A percentile compares a stretch with the other conserved stretches of the same genome.
These are phyloP conservation scores for Remorina albescens DNA, from an alignment of 2,797 vertebrate genomes.

Conservation along the genomic window DNA sequence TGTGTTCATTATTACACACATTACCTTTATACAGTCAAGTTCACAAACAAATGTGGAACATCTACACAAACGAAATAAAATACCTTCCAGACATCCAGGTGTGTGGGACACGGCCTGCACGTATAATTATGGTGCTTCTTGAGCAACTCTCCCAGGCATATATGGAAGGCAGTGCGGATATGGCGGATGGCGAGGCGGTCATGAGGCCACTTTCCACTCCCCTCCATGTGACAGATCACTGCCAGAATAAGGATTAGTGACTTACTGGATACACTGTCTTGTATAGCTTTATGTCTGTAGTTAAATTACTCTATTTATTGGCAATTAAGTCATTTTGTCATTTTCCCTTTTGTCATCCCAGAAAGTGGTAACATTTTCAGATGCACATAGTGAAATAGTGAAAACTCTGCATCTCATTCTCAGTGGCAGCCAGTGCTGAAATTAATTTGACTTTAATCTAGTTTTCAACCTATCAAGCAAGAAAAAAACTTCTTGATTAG, in stretches of 20 bases:
- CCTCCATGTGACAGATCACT: conserved; percentile 98
- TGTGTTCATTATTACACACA: not conserved
- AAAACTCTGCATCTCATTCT: not conserved
- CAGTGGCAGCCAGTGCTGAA: not conserved
- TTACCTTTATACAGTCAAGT: not conserved
- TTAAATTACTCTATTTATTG: not conserved
- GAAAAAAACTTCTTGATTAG: not conserved
- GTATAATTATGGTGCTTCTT: conserved; percentile 85
- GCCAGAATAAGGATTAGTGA: conserved; percentile 10
- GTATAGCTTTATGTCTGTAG: not conserved
- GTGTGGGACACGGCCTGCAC: conserved; percentile 84
- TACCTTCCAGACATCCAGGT: conserved; percentile 96
- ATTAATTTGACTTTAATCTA: not conserved
- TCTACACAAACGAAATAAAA: not conserved
- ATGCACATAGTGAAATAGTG: too few relatives aligned
- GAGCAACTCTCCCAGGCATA: conserved; percentile 90
- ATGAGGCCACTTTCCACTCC: conserved; percentile 97
- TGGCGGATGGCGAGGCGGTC: conserved; percentile 90
- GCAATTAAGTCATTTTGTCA: not conserved
- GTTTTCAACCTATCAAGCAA: not conserved
- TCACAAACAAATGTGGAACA: not conserved
- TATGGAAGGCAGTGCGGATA: conserved; percentile 94
- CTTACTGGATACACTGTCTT: not conserved
- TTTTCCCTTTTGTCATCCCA: not conserved
- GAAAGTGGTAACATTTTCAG: not conserved